phyloP scores from a whole-genome alignment of 2,113 vertebrate genomes.

The Nothoprocta perdicaria region DNA sequence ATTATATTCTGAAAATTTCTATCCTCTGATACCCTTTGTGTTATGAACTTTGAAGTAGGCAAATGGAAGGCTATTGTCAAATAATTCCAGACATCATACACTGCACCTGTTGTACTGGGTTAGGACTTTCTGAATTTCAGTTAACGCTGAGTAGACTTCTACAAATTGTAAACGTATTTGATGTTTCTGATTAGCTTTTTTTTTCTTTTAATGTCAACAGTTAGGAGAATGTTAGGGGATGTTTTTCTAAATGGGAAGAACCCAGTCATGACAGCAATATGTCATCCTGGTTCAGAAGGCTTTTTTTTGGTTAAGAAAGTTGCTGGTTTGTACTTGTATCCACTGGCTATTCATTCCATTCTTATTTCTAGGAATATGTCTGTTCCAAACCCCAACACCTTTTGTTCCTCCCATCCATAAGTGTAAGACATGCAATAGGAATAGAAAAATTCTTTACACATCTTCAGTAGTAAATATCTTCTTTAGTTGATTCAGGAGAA shows the following conservation, averaged over 20 bases:
- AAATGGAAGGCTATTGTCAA: conserved; percentile 45
- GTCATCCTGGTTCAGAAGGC: neutral
- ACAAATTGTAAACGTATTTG: neutral
- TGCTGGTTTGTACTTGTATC: conserved; percentile 55
- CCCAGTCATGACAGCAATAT: neutral
- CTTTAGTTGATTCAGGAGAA: neutral
- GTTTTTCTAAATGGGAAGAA: neutral
- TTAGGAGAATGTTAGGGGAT: neutral
- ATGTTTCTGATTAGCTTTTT: neutral
- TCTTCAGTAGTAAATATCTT: neutral
- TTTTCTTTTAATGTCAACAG: neutral
- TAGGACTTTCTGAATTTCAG: neutral
- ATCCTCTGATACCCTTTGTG: neutral
- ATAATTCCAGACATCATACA: conserved; percentile 51
- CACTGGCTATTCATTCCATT: neutral
- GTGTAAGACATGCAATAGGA: neutral
- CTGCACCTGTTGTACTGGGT: conserved; percentile 19
- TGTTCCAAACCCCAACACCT: neutral
- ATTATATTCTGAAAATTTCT: neutral
- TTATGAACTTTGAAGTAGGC: conserved; percentile 27
- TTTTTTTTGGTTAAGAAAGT: conserved; percentile 55
- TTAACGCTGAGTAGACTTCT: neutral
- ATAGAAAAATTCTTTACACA: neutral
- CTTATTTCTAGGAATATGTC: neutral
- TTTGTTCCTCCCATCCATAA: neutral